Evolutionary conservation across 37 sponge, comb jelly and placozoan species (phyloP), one percentile per base, ranked within the genome.

Genomic region (Ianthella basta): DNA sequence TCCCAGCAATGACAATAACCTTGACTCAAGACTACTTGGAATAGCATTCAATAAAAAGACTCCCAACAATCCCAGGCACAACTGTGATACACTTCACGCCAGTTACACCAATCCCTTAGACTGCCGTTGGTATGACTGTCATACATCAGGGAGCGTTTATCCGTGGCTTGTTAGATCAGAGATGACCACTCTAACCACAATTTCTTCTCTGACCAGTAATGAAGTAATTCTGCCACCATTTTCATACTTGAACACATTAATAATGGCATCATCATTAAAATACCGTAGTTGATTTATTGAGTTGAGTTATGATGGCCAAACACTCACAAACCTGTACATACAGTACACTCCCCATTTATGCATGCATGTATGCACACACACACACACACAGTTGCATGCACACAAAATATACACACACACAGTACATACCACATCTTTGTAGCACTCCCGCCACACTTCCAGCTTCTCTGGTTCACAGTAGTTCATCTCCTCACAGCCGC

Each of bases 381-480:
- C n/a, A n/a, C n/a, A n/a, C n/a, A n/a, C n/a, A n/a, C n/a, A n/a
- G n/a, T n/a, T n/a, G n/a, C n/a, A n/a, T n/a, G n/a, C n/a, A n/a
- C n/a, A n/a, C n/a, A n/a, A n/a, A n/a, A n/a, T n/a, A n/a, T n/a
- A n/a, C n/a, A n/a, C n/a, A 44, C 50, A 44, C 8, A 44, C 50
- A 44, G 30, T 23, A 66, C 81, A 66, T 32, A 80, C 81, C 69
- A 86, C 81, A 54, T 79, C 85, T 30, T 72, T 77, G 83, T 92
- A 92, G 27, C 80, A 87, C 29, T 72, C 79, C 66, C 74, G 82
- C 93, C 93, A 92, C 24, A 79, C 35, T 41, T 32, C 66, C 18
- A 89, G 53, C 57, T 92, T 56, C 74, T 86, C 72, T 6, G 44
- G 27, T 24, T 37, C 41, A 37, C 54, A 25, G 40, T 65, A 50